Evolutionary conservation across 2,113 vertebrate species (phyloP), one percentile per base, ranked within the genome.

Genomic region (Mola mola): DNA sequence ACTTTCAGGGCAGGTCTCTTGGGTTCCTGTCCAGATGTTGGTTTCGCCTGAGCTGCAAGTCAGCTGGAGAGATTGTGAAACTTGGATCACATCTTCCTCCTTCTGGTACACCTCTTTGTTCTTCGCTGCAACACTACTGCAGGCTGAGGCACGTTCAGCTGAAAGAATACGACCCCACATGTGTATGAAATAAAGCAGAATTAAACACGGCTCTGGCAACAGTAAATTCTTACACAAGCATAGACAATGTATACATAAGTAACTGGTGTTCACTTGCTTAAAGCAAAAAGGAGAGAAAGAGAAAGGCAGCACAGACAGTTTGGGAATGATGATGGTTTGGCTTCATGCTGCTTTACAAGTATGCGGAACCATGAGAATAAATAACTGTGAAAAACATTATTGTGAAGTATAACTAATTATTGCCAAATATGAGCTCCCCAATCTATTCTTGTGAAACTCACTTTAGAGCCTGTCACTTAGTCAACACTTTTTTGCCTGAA

Each of bases 131-230:
- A 38, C 34, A 34, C 42, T 21, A 10, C 26, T 70, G 46, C 42
- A 33, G 66, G 66, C 26, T 31, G 78, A 64, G 4, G 40, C 53
- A 41, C 55, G 46, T 40, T 78, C 71, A 37, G 64, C 87, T 89
- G 86, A 73, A 87, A 90, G 17, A 59, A 78, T 40, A 84, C 6
- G 16, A 0, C 28, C 33, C 19, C 10, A 26, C 28, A 53, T 56
- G 10, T 40, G 41, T 26, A 37, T 20, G 21, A 36, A 50, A 37
- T 37, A 20, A 24, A 47, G 9, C 20, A 34, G 33, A 20, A 60
- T 53, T 29, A 44, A 16, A 75, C 19, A 64, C 13, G 15, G 40
- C 26, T 31, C 13, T 22, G 21, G 26, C 19, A 26, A 33, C 5
- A 16, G n/a, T 29, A 37, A 20, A 29, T 20, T 17, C 2, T 15